phyloP scores from a whole-genome alignment of 2,113 vertebrate genomes.

The Spizaetus ornatus region DNA sequence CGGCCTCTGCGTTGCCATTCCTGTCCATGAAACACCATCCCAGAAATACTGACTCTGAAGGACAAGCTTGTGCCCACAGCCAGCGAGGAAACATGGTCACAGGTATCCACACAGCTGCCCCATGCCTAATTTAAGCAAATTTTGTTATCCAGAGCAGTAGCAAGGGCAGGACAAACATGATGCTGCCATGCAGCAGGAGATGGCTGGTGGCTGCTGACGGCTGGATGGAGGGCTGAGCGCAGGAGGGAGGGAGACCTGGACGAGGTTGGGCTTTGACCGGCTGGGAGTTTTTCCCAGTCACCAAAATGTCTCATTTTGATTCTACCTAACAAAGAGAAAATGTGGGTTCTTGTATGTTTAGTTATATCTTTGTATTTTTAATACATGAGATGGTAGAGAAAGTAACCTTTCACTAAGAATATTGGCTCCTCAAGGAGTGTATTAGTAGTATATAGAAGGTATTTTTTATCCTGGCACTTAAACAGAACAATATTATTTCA shows the following conservation, averaged over 20 bases:
- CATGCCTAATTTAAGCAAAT: neutral
- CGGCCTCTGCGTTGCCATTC: fast-evolving
- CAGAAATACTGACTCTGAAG: neutral
- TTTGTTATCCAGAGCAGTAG: neutral
- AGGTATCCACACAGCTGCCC: neutral
- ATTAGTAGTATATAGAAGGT: neutral
- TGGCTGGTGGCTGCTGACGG: neutral
- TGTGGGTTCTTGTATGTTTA: neutral
- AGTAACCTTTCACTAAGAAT: neutral
- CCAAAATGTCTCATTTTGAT: neutral
- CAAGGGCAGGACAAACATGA: neutral
- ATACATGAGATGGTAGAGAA: neutral
- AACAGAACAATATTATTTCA: neutral
- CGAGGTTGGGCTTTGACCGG: neutral
- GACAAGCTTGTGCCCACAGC: neutral
- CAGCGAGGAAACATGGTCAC: neutral
- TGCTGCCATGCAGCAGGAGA: neutral
- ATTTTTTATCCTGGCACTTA: neutral
- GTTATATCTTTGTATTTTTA: neutral
- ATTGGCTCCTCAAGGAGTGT: neutral
- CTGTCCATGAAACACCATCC: neutral
- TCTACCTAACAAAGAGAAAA: neutral
- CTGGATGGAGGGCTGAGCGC: neutral
- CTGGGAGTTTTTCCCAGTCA: neutral
- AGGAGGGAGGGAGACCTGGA: neutral